Conservation (phyloP, 2,113 vertebrate species). For the Origma solitaria region DNA sequence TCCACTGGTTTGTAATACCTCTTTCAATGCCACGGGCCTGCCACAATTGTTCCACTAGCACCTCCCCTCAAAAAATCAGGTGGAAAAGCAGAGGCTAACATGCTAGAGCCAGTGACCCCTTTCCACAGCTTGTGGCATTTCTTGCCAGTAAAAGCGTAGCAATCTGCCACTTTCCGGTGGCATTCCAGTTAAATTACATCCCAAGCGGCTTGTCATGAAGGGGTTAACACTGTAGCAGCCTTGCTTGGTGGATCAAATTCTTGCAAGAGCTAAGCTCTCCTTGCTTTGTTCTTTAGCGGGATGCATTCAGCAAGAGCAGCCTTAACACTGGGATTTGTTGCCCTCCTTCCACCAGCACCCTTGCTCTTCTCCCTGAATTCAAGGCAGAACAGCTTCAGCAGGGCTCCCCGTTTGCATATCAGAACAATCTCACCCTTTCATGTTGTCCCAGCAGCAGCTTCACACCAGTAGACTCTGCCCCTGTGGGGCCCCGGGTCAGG, state of each 20-base stretch:
- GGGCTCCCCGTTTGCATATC: not conserved
- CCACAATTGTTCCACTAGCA: not conserved
- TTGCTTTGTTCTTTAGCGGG: constrained; percentile 44
- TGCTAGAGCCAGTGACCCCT: not conserved
- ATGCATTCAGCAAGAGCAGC: not conserved
- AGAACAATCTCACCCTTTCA: not conserved
- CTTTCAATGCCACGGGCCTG: not conserved
- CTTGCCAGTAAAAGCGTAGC: not conserved
- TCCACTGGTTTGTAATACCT: constrained; percentile 38
- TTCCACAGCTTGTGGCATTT: not conserved
- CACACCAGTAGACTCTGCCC: constrained; percentile 4
- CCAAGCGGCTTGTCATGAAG: not conserved
- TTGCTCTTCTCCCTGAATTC: not conserved
- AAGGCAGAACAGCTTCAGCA: not conserved
- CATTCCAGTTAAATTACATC: not conserved
- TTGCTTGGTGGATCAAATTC: constrained; percentile 36
- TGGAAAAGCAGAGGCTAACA: not conserved
- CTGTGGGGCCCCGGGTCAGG: not conserved
- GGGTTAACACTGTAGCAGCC: constrained; percentile 11
- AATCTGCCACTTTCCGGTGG: not conserved
- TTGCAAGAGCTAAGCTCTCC: constrained; percentile 23
- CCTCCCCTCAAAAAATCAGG: not conserved
- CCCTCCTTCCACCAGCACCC: not conserved
- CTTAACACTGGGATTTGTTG: not conserved
- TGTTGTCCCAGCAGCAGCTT: not conserved